Evolutionary conservation across 2,888 invertebrate species (phyloP).

Genomic region (Prenolepis imparis): DNA sequence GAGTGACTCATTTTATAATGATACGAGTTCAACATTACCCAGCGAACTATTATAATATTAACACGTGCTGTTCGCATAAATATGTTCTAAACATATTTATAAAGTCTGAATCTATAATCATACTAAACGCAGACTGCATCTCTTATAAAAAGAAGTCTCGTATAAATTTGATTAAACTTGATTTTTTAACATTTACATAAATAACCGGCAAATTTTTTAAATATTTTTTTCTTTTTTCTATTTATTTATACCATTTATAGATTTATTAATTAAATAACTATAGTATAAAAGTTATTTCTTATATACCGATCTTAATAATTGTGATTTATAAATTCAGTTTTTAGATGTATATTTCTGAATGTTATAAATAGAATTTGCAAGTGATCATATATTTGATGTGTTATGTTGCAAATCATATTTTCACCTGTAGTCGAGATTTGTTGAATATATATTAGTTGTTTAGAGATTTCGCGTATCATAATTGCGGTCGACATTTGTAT

Average conservation of each 20-base stretch:
- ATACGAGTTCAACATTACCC: conserved; percentile 1
- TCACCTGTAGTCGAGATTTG: neutral
- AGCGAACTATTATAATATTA: neutral
- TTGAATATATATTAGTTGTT: conserved; percentile 6
- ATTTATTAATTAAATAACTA: neutral
- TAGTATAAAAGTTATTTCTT: neutral
- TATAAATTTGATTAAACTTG: neutral
- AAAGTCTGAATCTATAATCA: neutral
- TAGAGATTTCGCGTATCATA: conserved; percentile 11
- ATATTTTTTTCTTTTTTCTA: neutral
- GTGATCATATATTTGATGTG: neutral
- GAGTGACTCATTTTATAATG: conserved; percentile 25
- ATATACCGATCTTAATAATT: neutral
- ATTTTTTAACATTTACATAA: neutral
- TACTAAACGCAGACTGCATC: neutral
- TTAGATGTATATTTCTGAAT: neutral
- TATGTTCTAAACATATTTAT: neutral
- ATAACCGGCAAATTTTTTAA: neutral
- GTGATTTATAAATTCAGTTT: neutral
- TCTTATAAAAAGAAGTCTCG: neutral
- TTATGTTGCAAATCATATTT: neutral
- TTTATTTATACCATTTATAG: neutral
- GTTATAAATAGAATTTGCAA: neutral
- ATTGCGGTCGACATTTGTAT: conserved; percentile 14
- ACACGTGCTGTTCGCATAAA: neutral